phyloP scores from a whole-genome alignment of 2,113 vertebrate genomes.

The Chauna torquata region DNA sequence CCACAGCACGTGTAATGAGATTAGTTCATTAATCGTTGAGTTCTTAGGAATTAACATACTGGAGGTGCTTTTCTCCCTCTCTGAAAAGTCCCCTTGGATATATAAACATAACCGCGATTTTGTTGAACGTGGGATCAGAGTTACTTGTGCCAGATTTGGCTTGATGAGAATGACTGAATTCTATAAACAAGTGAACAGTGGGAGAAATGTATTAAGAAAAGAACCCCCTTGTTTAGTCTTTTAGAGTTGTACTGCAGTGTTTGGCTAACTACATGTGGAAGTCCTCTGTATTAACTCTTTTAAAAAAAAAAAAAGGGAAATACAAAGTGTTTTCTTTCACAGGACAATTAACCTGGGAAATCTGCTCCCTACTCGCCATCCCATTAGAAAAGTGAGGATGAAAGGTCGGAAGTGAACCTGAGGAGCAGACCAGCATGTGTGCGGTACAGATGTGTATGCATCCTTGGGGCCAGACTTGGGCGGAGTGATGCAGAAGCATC shows the following conservation, averaged over 20 bases:
- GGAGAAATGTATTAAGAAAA: constrained; percentile 20
- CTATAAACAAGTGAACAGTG: constrained; percentile 53
- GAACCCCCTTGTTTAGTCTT: constrained; percentile 36
- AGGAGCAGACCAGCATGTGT: neutral
- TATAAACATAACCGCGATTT: constrained; percentile 49
- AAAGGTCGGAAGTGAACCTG: neutral
- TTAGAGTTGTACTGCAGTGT: neutral
- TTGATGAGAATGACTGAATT: constrained; percentile 29
- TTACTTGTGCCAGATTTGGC: constrained; percentile 36
- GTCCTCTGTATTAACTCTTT: constrained; percentile 6
- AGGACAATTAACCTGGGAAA: neutral
- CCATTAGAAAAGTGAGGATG: neutral
- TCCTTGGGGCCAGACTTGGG: fast-evolving
- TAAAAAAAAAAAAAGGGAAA: neutral
- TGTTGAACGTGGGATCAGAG: constrained; percentile 33
- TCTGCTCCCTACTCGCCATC: neutral
- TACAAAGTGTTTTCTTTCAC: neutral
- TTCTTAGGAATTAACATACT: constrained; percentile 58
- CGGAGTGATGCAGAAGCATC: fast-evolving
- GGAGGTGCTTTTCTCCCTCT: constrained; percentile 37
- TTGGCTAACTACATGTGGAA: neutral
- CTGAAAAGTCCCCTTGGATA: constrained; percentile 30
- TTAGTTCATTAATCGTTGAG: constrained; percentile 51
- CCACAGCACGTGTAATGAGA: constrained; percentile 56
- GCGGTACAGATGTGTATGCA: fast-evolving